Base-by-base conservation (phyloP, 2,797 vertebrate species). In the Allenopithecus nigroviridis region DNA sequence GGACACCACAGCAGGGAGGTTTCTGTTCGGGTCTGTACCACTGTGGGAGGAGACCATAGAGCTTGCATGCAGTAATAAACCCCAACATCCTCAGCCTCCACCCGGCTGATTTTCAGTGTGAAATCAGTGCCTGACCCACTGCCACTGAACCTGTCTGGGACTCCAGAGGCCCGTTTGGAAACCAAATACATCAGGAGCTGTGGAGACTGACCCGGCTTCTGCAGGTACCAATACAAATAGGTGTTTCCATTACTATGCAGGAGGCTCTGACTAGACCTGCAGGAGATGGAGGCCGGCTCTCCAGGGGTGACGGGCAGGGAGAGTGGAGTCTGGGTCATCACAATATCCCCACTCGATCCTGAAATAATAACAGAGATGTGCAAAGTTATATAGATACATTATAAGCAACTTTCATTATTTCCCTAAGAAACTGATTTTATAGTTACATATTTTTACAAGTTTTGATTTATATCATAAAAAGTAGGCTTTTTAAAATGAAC, bases 131-230 rank as follows among this genome's bases (percentile, higher is more conserved):
- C 33, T n/a, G 64, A n/a, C 64, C 64, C 64, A 68, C 33, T 19
- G 30, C 64, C 64, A 17, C 33, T 68, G 33, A 68, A n/a, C 33
- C 16, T 68, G 64, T 68, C 16, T 68, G 64, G 64, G 30, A n/a
- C 30, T 16, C 14, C 64, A 68, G 30, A 68, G 64, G 33, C 64
- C 14, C 7, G 14, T 7, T 19, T 68, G 7, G 33, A 68, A 68
- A 0, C 64, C 0, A 0, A 0, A n/a, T n/a, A n/a, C 3, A 68
- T 68, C 7, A 68, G 33, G 33, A 19, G 30, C 61, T n/a, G 33
- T 68, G 14, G 33, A 68, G 64, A n/a, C 33, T n/a, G 64, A 16
- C 64, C 64, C 17, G 64, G 64, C 30, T 68, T 68, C 64, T 68
- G 30, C 64, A 68, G 33, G 13, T n/a, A 68, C 64, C 33, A 68